phyloP scores from a whole-genome alignment of 2,888 invertebrate genomes.

The Odontothrips loti region DNA sequence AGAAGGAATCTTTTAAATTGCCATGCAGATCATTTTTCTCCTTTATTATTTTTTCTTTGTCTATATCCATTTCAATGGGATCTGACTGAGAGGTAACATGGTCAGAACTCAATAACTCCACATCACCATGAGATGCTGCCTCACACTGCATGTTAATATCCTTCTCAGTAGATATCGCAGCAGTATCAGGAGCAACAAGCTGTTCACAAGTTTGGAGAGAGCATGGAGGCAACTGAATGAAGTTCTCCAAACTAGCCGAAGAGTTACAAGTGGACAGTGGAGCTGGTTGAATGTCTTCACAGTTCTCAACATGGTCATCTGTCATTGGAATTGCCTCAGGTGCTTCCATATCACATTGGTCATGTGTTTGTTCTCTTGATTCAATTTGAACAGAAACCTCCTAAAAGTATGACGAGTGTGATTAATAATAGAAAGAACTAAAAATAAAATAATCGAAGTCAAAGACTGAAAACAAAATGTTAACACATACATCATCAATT shows the following conservation, averaged over 20 bases:
- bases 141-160: constrained; percentile 4
- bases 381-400: background rate
- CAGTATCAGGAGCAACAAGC: background rate
- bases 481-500: constrained; percentile 50
- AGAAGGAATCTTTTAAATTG: background rate
- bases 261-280: background rate
- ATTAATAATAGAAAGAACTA: background rate
- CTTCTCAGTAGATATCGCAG: background rate
- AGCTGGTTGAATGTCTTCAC: background rate
- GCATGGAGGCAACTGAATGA: background rate
- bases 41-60: background rate
- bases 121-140: background rate
- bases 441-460: background rate
- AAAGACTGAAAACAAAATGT: background rate
- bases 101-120: background rate
- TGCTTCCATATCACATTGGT: background rate
- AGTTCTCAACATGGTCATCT: background rate
- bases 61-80: constrained; percentile 7
- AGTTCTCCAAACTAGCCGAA: background rate
- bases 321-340: background rate
- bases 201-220: background rate
- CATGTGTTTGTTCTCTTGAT: background rate
- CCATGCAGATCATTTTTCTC: background rate
- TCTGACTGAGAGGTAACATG: background rate
- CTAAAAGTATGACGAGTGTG: background rate